Evolutionary conservation across 2,113 vertebrate species (phyloP), one percentile per base, ranked within the genome.

Genomic region (Thermophis baileyi): DNA sequence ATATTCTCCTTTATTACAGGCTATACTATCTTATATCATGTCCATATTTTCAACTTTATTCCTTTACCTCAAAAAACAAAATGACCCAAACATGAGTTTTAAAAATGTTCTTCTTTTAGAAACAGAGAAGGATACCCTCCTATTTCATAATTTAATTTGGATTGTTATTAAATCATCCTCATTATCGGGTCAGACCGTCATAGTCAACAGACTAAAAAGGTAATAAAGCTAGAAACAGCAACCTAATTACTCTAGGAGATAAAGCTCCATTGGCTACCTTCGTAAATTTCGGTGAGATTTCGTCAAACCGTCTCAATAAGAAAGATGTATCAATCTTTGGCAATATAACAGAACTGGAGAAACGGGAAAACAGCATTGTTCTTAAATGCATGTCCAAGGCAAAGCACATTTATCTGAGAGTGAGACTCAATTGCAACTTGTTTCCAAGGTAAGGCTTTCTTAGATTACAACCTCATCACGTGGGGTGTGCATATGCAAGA

Each of bases 171-270:
- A 97, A 97, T 97, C 93, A 92, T 92, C 92, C 95, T 94, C 96
- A 97, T 97, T 97, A 96, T 97, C 96, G 91, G 97, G 97, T 97
- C n/a, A n/a, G n/a, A n/a, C n/a, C n/a, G n/a, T n/a, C 96, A 98
- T 97, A 97, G 97, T 97, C 85, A 96, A 96, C 96, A 97, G 98
- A 97, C 96, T 97, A 95, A 94, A 89, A 95, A 98, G 97, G 97
- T 98, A 98, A 98, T 98, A 98, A 98, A 96, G 97, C 97, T 54
- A 98, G 97, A 98, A 97, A 97, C 95, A 96, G 94, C 96, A 96
- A 97, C 92, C 96, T 98, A 97, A 98, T 97, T 98, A 97, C 96
- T 94, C 88, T 88, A 94, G 94, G 97, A 97, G 97, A 97, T 97
- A 97, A 69, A 97, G 96, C 96, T 96, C 94, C n/a, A 88, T 95